Conservation (phyloP, 2,113 vertebrate species). For the Rhea pennata region DNA sequence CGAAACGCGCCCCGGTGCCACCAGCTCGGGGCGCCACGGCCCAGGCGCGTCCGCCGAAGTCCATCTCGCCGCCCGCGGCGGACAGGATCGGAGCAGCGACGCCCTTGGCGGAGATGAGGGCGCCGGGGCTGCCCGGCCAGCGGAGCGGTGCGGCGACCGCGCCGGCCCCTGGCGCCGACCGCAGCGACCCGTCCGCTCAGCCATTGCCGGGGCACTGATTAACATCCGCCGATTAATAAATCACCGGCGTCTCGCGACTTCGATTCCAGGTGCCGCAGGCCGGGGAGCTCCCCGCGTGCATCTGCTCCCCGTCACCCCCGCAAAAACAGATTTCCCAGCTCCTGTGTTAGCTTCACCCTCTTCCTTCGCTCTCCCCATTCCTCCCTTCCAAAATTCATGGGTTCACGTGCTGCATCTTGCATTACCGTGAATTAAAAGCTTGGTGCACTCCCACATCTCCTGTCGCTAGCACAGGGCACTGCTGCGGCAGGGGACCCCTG, state of each 20-base stretch:
- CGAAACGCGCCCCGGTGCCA: neutral
- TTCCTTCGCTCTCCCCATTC: neutral
- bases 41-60: too few relatives aligned
- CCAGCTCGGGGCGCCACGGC: too few relatives aligned
- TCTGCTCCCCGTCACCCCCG: neutral
- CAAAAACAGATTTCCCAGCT: neutral
- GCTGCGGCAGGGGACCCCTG: neutral
- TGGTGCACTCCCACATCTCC: neutral
- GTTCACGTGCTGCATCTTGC: neutral
- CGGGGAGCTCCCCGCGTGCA: neutral
- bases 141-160: accelerated
- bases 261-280: neutral
- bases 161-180: too few relatives aligned
- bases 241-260: neutral
- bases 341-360: accelerated
- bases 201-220: neutral
- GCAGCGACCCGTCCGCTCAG: too few relatives aligned
- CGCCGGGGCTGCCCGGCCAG: neutral
- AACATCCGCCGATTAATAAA: neutral
- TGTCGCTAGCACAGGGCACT: neutral
- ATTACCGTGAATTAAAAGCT: neutral
- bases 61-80: too few relatives aligned
- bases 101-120: neutral
- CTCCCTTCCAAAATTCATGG: neutral
- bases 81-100: neutral